phyloP scores from a whole-genome alignment of 1,140 invertebrate species.

The Conopomorpha cramerella region DNA sequence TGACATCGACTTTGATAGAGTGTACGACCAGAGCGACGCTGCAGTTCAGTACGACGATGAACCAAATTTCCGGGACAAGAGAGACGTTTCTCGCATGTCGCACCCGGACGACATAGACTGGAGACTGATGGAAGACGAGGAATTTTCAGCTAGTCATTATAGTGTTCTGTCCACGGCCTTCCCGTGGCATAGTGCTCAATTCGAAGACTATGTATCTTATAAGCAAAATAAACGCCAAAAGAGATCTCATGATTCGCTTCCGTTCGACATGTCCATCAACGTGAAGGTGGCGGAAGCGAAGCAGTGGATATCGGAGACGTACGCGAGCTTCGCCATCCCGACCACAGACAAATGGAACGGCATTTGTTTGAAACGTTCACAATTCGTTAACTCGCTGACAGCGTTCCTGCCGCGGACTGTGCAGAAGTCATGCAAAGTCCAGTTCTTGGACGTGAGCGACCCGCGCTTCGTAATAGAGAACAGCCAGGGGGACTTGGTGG shows the following conservation, averaged over 20 bases:
- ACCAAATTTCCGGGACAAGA: conserved; percentile 36
- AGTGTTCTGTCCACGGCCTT: conserved; percentile 43
- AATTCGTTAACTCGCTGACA: conserved; percentile 76
- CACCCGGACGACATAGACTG: conserved; percentile 43
- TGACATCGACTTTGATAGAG: conserved; percentile 55
- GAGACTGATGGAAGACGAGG: conserved; percentile 46
- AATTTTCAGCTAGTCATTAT: conserved; percentile 50
- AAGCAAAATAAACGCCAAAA: conserved; percentile 55
- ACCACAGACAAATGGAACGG: conserved; percentile 77
- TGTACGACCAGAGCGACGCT: conserved; percentile 52
- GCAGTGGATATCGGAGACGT: conserved; percentile 82
- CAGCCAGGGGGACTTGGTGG: conserved; percentile 79
- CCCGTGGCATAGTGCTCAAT: conserved; percentile 58
- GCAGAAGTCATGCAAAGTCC: conserved; percentile 71
- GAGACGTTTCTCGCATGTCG: conserved; percentile 28
- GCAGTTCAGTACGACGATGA: conserved; percentile 45
- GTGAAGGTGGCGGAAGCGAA: conserved; percentile 70
- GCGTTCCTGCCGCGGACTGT: conserved; percentile 77
- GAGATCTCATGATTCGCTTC: conserved; percentile 39
- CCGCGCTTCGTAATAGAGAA: conserved; percentile 77
- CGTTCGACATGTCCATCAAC: conserved; percentile 59
- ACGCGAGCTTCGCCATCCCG: conserved; percentile 82
- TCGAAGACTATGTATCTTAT: conserved; percentile 58
- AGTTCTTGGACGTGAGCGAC: conserved; percentile 78
- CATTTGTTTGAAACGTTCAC: conserved; percentile 77